Conservation (phyloP, 2,113 vertebrate genomes). For the Bos taurus region ARS-UCD2.0 NC_037346.1:54054001-54054500, state of each 20-base stretch:
- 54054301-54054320: constrained; percentile 96
- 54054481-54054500: fast-evolving
- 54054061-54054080: fast-evolving
- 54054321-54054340: constrained; percentile 86
- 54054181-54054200: constrained; percentile 99
- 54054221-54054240: constrained; percentile 99
- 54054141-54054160: not conserved
- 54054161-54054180: constrained; percentile 36
- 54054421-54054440: not conserved
- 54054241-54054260: constrained; percentile 98
- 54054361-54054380: fast-evolving
- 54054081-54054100: fast-evolving
- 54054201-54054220: constrained; percentile 98
- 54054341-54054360: not conserved
- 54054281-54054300: constrained; percentile 98
- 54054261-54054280: constrained; percentile 99
- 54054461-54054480: fast-evolving
- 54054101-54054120: not conserved
- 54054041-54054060: fast-evolving
- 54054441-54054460: fast-evolving
- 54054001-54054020: not conserved
- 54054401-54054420: fast-evolving
- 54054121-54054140: not conserved
- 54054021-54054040: not conserved
- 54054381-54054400: not conserved